Evolutionary conservation across 1,140 invertebrate species (phyloP).

Genomic region (Drosophila oshimai): DNA sequence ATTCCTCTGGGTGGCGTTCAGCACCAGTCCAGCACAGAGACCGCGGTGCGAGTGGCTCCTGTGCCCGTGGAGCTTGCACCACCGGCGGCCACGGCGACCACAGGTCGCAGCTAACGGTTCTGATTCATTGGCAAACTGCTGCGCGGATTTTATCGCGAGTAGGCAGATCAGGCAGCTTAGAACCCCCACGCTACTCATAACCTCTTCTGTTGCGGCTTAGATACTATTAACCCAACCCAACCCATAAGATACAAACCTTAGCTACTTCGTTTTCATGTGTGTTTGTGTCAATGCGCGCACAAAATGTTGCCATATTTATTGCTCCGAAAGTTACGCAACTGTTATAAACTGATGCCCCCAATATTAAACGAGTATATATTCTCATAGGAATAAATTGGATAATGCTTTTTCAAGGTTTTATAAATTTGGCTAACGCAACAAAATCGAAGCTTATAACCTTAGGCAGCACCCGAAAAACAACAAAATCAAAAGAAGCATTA

Average conservation of each 20-base stretch:
- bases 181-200: slow-evolving; percentile 26
- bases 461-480: slow-evolving; percentile 1
- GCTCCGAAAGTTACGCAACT: slow-evolving; percentile 46
- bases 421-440: slow-evolving; percentile 50
- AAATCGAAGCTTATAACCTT: slow-evolving; percentile 45
- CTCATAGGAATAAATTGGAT: slow-evolving; percentile 57
- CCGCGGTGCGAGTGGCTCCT: slow-evolving; percentile 24
- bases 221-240: slow-evolving; percentile 17
- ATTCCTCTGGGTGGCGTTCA: slow-evolving; percentile 46
- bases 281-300: slow-evolving; percentile 49
- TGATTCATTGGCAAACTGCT: slow-evolving; percentile 80
- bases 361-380: slow-evolving; percentile 32
- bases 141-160: slow-evolving; percentile 59
- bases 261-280: slow-evolving; percentile 52
- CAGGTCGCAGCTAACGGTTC: slow-evolving; percentile 79
- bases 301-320: slow-evolving; percentile 68
- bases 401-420: slow-evolving; percentile 73
- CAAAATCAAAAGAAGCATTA: slow-evolving; percentile 18
- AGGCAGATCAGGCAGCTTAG: slow-evolving; percentile 24
- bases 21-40: slow-evolving; percentile 27
- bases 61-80: slow-evolving; percentile 39
- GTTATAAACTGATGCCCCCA: slow-evolving; percentile 44
- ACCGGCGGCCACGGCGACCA: slow-evolving; percentile 38
- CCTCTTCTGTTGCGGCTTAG: slow-evolving; percentile 59
- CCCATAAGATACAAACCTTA: slow-evolving; percentile 38